A percentile compares a stretch with the other conserved stretches of the same genome.
Conservation (phyloP, 2,888 invertebrate species). For the Pelosia muscerda region DNA sequence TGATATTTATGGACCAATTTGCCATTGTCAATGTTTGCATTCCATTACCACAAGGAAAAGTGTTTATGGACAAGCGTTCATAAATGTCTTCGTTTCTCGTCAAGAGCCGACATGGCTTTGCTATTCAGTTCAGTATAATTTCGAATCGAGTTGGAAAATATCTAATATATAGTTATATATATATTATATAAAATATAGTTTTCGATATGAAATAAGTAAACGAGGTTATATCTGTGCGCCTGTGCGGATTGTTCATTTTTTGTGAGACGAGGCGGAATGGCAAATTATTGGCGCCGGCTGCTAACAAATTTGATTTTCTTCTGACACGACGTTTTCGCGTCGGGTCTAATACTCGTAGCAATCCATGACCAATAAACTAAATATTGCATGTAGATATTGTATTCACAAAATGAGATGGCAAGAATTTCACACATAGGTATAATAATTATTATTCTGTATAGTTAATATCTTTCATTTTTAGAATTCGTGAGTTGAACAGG, state of each 20-base stretch:
- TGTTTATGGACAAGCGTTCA: slow-evolving; percentile 43
- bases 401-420: neutral
- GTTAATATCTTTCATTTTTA: neutral
- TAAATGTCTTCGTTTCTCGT: slow-evolving; percentile 39
- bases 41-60: slow-evolving; percentile 62
- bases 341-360: slow-evolving; percentile 30
- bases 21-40: slow-evolving; percentile 64
- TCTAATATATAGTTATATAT: neutral
- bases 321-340: slow-evolving; percentile 38
- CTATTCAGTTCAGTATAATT: slow-evolving; percentile 20
- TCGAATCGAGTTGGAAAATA: slow-evolving; percentile 4
- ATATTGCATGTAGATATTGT: slow-evolving; percentile 26
- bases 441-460: neutral
- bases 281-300: slow-evolving; percentile 57
- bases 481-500: neutral
- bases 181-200: neutral
- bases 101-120: slow-evolving; percentile 24
- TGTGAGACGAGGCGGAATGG: slow-evolving; percentile 40
- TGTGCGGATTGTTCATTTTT: slow-evolving; percentile 50
- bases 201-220: slow-evolving; percentile 43
- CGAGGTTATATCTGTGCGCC: slow-evolving; percentile 31
- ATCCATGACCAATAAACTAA: slow-evolving; percentile 30
- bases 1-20: slow-evolving; percentile 62
- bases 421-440: neutral
- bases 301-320: slow-evolving; percentile 61